These are phyloP conservation scores for Pelecanus crispus DNA, from an alignment of 2,113 vertebrate species.

Conservation along the genomic window DNA sequence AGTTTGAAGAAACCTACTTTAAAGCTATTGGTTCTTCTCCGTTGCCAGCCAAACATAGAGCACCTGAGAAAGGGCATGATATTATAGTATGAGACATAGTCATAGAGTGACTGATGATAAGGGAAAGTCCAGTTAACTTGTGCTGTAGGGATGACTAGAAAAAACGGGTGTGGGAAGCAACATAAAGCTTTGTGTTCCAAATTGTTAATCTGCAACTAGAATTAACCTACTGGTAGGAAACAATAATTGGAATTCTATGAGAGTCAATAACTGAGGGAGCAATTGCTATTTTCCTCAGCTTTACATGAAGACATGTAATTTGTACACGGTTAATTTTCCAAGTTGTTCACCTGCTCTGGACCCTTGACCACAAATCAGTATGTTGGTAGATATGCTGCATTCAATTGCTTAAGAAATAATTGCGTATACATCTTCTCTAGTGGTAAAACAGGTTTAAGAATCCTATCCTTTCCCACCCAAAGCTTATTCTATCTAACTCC, in stretches of 20 bases:
- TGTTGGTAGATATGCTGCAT: neutral
- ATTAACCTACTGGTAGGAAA: neutral
- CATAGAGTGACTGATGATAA: neutral
- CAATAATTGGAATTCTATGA: neutral
- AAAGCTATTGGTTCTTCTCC: neutral
- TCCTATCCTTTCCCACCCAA: neutral
- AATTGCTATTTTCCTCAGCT: neutral
- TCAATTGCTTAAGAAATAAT: neutral
- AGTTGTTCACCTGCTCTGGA: neutral
- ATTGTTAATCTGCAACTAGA: neutral
- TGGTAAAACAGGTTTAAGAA: neutral
- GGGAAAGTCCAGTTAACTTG: neutral
- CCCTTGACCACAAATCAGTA: neutral
- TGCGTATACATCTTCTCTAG: neutral
- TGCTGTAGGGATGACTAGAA: neutral
- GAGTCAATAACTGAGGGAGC: neutral
- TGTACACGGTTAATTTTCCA: neutral
- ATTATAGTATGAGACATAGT: neutral
- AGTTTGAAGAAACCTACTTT: neutral
- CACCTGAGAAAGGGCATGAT: too few species aligned
- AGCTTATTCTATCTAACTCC: neutral
- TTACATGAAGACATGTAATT: neutral
- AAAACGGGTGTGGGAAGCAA: neutral
- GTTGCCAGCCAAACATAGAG: neutral
- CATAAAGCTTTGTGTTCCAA: too few species aligned